phyloP scores from a whole-genome alignment of 1,140 invertebrate genomes.

The Orussus abietinus region DNA sequence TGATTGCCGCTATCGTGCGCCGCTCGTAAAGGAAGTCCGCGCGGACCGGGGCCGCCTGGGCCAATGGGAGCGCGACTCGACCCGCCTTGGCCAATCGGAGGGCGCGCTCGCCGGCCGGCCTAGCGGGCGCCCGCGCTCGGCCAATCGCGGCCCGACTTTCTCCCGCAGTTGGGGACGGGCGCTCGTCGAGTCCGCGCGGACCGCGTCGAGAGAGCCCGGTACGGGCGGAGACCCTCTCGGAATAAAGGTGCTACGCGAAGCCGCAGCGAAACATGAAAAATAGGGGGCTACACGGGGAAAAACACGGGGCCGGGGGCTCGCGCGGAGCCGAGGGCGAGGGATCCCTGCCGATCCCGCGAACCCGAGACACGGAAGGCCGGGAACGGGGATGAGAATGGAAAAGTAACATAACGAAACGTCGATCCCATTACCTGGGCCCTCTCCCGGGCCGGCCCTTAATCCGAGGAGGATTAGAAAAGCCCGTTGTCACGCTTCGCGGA shows the following conservation, averaged over 20 bases:
- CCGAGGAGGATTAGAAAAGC: slow-evolving; percentile 47
- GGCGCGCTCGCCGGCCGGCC: slow-evolving; percentile 11
- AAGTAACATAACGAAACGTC: slow-evolving; percentile 56
- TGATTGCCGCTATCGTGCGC: slow-evolving; percentile 54
- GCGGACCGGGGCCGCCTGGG: slow-evolving; percentile 32
- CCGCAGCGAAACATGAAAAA: slow-evolving; percentile 57
- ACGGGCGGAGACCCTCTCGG: slow-evolving; percentile 31
- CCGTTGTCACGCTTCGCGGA: slow-evolving; percentile 46
- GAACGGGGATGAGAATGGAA: slow-evolving; percentile 50
- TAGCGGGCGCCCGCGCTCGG: slow-evolving; percentile 29
- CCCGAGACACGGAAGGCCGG: slow-evolving; percentile 37
- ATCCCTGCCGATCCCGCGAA: slow-evolving; percentile 39
- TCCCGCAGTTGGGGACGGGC: slow-evolving; percentile 17
- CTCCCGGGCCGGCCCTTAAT: slow-evolving; percentile 34
- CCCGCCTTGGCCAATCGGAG: slow-evolving; percentile 30
- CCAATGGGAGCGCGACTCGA: slow-evolving; percentile 25
- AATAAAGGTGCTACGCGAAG: slow-evolving; percentile 55
- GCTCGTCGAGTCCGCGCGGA: slow-evolving; percentile 42
- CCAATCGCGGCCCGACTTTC: slow-evolving; percentile 37
- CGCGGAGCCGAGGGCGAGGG: slow-evolving; percentile 17
- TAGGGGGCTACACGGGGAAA: slow-evolving; percentile 53
- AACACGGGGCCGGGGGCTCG: slow-evolving; percentile 39
- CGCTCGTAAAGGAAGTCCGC: slow-evolving; percentile 35
- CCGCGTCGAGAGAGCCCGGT: slow-evolving; percentile 7
- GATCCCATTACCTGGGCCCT: slow-evolving; percentile 48